A percentile compares a stretch with the other conserved stretches of the same genome.
phyloP scores from a whole-genome alignment of 2,113 vertebrate genomes.

The Phylloscopus trochilus region DNA sequence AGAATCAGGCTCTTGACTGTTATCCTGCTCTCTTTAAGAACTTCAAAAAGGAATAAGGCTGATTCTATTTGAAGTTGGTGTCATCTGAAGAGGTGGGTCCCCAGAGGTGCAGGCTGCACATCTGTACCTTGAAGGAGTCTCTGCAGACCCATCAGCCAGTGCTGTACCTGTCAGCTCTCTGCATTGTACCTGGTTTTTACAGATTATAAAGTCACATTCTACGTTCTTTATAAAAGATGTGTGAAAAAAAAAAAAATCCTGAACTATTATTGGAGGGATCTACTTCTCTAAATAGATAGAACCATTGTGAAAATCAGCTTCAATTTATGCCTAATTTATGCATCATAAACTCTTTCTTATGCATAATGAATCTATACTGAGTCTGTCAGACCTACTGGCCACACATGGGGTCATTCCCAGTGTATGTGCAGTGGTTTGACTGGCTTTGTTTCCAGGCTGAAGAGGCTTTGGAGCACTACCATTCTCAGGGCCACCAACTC shows the following conservation, averaged over 20 bases:
- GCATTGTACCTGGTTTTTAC: not conserved
- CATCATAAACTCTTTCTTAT: not conserved
- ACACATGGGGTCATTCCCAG: not conserved
- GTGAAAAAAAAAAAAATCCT: not conserved
- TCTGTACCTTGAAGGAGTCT: not conserved
- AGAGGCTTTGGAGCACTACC: not conserved
- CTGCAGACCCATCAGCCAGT: not conserved
- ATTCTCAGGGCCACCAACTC: not conserved
- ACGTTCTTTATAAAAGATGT: accelerated
- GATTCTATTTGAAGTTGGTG: not conserved
- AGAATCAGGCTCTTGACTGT: not conserved
- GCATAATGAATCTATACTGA: not conserved
- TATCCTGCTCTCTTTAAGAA: not conserved
- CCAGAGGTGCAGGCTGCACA: not conserved
- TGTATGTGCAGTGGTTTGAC: not conserved
- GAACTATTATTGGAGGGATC: not conserved
- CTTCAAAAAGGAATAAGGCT: not conserved
- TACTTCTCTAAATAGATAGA: not conserved
- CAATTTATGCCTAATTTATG: not conserved
- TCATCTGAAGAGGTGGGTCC: not conserved
- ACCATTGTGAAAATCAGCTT: not conserved
- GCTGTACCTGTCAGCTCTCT: not conserved
- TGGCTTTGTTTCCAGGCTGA: not conserved
- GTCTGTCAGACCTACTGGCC: not conserved
- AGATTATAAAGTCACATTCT: not conserved